Base-by-base conservation (phyloP, 92 coral and sea anemone genomes). In the Epizoanthus scotinus region DNA sequence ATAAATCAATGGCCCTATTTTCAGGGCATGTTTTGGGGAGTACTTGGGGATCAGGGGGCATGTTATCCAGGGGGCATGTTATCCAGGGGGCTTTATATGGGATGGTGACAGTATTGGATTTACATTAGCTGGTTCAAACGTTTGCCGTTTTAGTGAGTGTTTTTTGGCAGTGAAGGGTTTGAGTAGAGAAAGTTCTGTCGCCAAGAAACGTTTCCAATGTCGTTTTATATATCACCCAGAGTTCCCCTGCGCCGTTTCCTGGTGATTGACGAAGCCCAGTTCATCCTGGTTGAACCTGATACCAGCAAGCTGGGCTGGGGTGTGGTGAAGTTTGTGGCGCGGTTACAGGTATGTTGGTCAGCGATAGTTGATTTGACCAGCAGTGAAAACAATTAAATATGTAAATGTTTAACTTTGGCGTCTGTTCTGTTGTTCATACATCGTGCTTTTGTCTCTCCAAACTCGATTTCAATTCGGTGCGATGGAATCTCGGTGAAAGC, bases 191-290 rank as follows among this genome's bases (percentile, higher is more conserved):
- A 29, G 14, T 78, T 9, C 4, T 58, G 6, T 28, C n/a, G 17
- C 52, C 52, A 10, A 47, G 40, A 5, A 9, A 21, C 25, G 12
- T 0, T 5, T 8, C 18, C 6, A 5, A 22, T 21, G 72, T 26
- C 19, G 36, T 36, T 67, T 67, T 20, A 19, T n/a, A 52, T 24
- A 14, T 71, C 4, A 5, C 63, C 19, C 53, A 75, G 81, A 22
- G 91, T 94, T 72, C 93, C 91, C 26, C 85, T 91, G 86, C 96
- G 99, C 40, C 95, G 99, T 58, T 96, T 96, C 84, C 92, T 96
- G 26, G 99, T 96, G 50, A 96, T 96, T 22, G 99, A 96, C 81
- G 99, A 96, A 74, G 99, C 99, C 27, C 99, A 96, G 98, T 96
- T 96, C 70, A 96, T 96, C 22, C 84, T 96, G 47, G 99, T 96